Conservation (phyloP, 2,888 invertebrate genomes). For the Cantharis flavilabris region DNA sequence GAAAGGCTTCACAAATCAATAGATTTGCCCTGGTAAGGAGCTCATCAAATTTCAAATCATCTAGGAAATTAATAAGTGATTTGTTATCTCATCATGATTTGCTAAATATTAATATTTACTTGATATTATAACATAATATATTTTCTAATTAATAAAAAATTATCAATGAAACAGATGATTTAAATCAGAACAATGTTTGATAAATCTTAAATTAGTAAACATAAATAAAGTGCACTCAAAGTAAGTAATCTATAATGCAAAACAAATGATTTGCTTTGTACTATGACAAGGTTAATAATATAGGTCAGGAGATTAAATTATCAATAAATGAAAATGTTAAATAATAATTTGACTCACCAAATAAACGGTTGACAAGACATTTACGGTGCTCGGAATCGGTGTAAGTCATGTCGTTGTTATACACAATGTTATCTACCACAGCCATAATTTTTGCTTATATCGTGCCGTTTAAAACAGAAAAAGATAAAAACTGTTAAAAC, state of each 20-base stretch:
- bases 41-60: neutral
- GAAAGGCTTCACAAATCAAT: neutral
- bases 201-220: neutral
- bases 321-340: neutral
- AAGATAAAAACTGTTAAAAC: neutral
- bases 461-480: neutral
- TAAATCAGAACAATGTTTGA: neutral
- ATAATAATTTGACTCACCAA: constrained; percentile 38
- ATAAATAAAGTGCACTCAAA: neutral
- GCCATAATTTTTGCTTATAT: constrained; percentile 6
- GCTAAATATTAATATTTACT: neutral
- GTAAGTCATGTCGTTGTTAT: constrained; percentile 49
- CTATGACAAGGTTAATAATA: neutral
- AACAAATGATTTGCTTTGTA: neutral
- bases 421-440: constrained; percentile 8
- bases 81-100: neutral
- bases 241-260: neutral
- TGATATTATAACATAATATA: too few species aligned
- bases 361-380: constrained; percentile 52
- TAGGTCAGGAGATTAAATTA: neutral
- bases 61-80: neutral
- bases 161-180: neutral
- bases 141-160: neutral
- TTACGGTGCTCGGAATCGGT: constrained; percentile 50
- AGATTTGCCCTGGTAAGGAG: neutral